Evolutionary conservation across 1,140 invertebrate genomes (phyloP).

Genomic region (Pseudomyrmex dendroicus): DNA sequence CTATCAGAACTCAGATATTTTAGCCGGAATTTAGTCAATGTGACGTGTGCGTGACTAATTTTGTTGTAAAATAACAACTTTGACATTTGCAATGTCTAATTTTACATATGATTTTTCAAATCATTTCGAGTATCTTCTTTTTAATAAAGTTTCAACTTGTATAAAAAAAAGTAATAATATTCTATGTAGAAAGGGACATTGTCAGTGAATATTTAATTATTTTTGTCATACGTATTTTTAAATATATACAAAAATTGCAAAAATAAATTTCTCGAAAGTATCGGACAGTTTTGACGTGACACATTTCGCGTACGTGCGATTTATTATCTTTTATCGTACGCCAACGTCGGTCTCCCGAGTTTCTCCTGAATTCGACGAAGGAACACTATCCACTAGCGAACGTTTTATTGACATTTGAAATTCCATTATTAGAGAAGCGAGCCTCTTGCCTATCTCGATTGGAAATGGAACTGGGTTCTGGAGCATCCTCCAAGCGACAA

Average conservation of each 20-base stretch:
- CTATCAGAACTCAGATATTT: conserved; percentile 4
- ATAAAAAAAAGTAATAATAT: no score
- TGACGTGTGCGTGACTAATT: not conserved
- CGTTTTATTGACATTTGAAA: conserved; percentile 72
- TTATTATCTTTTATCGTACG: no score
- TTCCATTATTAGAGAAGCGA: conserved; percentile 69
- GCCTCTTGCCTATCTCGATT: conserved; percentile 37
- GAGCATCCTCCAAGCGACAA: conserved; percentile 46
- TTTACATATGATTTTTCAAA: no score
- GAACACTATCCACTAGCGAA: conserved; percentile 22
- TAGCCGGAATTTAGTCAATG: not conserved
- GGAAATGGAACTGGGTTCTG: conserved; percentile 55
- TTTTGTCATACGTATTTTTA: no score
- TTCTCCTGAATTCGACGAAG: conserved; percentile 5
- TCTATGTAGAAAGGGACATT: no score
- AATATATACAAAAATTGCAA: no score
- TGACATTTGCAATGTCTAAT: no score
- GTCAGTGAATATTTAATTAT: no score
- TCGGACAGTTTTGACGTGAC: not conserved
- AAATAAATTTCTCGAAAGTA: not conserved
- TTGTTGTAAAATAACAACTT: no score
- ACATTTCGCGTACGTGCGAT: not conserved
- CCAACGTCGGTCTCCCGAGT: not conserved
- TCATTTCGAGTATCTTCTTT: no score
- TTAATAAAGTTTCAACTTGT: no score